phyloP scores from a whole-genome alignment of 1,140 invertebrate species.

The Aphaenogaster rudis region DNA sequence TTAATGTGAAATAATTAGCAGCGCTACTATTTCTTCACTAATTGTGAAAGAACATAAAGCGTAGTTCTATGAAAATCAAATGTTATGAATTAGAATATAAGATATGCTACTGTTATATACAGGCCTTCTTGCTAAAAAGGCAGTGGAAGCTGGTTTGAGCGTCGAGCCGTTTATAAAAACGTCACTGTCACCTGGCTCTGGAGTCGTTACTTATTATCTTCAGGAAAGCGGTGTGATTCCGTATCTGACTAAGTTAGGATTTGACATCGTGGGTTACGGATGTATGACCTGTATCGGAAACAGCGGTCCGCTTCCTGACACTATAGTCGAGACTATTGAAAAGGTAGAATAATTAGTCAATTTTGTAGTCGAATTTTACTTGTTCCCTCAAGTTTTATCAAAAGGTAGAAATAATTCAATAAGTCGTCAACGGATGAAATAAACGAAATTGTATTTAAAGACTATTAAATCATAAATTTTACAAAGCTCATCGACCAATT shows the following conservation, averaged over 20 bases:
- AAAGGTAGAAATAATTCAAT: neutral
- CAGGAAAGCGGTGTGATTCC: slow-evolving; percentile 95
- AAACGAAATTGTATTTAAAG: neutral
- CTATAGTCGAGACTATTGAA: slow-evolving; percentile 97
- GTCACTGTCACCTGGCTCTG: slow-evolving; percentile 97
- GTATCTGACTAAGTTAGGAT: slow-evolving; percentile 95
- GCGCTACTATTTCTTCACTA: neutral
- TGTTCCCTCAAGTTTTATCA: neutral
- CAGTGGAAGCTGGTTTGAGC: slow-evolving; percentile 95
- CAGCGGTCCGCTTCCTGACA: slow-evolving; percentile 96
- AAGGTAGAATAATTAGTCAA: slow-evolving; percentile 88
- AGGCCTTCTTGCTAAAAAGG: slow-evolving; percentile 98
- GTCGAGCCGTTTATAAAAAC: slow-evolving; percentile 98
- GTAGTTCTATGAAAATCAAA: neutral
- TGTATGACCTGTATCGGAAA: slow-evolving; percentile 99
- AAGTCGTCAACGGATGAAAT: neutral
- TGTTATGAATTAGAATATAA: neutral
- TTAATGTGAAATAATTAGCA: neutral
- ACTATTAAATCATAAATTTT: neutral
- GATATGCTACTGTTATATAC: slow-evolving; percentile 39
- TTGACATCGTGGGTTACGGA: slow-evolving; percentile 97
- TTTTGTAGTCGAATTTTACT: neutral
- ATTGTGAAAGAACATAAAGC: neutral
- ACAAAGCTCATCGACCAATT: neutral
- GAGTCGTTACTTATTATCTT: slow-evolving; percentile 99